These are phyloP conservation scores for Cathartes aura DNA, from an alignment of 2,113 vertebrate genomes.

Conservation along the genomic window DNA sequence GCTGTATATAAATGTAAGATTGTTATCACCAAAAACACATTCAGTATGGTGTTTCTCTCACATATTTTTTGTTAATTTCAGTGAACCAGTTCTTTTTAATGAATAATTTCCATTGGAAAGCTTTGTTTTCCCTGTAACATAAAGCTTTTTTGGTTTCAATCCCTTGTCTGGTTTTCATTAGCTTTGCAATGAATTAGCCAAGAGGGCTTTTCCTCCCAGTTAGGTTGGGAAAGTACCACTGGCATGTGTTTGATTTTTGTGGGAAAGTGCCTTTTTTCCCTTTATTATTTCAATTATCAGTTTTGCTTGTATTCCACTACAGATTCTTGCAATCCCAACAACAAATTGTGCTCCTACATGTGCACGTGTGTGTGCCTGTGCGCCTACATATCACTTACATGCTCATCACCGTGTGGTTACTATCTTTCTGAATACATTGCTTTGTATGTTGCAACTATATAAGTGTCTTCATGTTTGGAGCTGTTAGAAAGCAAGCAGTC, in stretches of 20 bases:
- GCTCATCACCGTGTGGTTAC: neutral
- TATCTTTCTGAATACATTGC: neutral
- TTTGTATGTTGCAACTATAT: neutral
- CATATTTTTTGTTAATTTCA: conserved; percentile 78
- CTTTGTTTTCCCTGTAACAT: conserved; percentile 75
- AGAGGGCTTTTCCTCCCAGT: conserved; percentile 67
- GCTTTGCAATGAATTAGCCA: conserved; percentile 68
- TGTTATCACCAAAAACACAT: conserved; percentile 73
- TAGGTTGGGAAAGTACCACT: conserved; percentile 61
- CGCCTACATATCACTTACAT: neutral
- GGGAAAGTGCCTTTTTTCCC: conserved; percentile 16
- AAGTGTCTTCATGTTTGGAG: neutral
- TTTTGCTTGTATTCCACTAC: neutral
- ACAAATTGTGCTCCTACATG: neutral
- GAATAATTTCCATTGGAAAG: conserved; percentile 79
- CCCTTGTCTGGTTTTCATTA: conserved; percentile 78
- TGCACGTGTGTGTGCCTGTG: neutral
- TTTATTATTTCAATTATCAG: conserved; percentile 17
- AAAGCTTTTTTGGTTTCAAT: conserved; percentile 70
- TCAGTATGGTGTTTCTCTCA: conserved; percentile 75
- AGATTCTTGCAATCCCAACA: neutral
- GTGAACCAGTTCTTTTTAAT: conserved; percentile 75
- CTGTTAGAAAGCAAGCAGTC: neutral
- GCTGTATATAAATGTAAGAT: conserved; percentile 66
- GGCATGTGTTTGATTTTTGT: conserved; percentile 44